Percentiles rank a stretch among this genome's conserved stretches.
Conservation (phyloP, 2,888 invertebrate genomes). For the Perdita meconis region DNA sequence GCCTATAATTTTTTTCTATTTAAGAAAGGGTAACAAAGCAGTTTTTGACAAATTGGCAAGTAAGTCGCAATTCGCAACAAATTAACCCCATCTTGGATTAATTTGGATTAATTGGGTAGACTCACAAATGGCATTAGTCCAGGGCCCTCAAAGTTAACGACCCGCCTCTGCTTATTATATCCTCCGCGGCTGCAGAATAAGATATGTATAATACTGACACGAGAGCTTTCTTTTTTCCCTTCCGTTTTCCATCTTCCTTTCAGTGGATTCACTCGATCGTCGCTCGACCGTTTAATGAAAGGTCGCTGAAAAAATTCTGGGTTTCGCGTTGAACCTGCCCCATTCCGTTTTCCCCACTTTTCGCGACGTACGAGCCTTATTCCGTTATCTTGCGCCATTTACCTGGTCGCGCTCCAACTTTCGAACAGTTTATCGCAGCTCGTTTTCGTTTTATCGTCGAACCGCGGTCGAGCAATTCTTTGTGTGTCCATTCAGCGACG, state of each 20-base stretch:
- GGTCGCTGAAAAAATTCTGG: neutral
- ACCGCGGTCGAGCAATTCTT: neutral
- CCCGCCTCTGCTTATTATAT: no score
- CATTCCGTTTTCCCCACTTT: constrained; percentile 16
- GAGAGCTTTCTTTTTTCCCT: no score
- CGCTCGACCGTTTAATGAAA: neutral
- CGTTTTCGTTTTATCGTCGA: constrained; percentile 28
- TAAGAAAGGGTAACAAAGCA: no score
- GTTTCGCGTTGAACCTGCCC: neutral
- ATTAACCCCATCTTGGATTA: no score
- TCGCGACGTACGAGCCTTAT: constrained; percentile 16
- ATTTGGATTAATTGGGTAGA: no score
- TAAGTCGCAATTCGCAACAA: no score
- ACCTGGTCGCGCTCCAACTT: constrained; percentile 22
- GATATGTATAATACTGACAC: no score
- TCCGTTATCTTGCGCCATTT: constrained; percentile 22
- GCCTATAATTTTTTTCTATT: no score
- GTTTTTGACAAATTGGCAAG: no score
- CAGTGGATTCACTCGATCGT: neutral
- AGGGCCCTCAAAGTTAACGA: no score
- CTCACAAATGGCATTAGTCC: no score
- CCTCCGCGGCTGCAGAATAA: no score
- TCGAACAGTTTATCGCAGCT: constrained; percentile 26
- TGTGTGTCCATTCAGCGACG: neutral
- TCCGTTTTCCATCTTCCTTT: constrained; percentile 1